Base-by-base conservation (phyloP, 2,113 vertebrate genomes). In the Actinemys pallida region DNA sequence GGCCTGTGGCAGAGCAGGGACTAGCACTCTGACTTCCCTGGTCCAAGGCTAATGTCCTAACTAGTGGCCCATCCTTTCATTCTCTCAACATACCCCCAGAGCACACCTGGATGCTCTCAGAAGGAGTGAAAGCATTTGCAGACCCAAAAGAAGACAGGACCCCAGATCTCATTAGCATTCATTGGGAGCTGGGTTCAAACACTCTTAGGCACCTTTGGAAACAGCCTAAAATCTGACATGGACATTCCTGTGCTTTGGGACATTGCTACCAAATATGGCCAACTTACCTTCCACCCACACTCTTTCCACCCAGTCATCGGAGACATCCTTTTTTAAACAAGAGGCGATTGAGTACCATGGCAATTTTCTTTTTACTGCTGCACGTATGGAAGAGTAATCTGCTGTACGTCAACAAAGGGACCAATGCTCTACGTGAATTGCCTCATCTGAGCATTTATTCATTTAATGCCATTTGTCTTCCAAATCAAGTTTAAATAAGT, bases 401-500 rank as follows among this genome's bases (percentile, higher is more conserved):
- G 29, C 89, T 17, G 0, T 72, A 56, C 45, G 92, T 78, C 0
- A 1, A 90, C 31, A 16, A 20, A 89, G 72, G 6, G 53, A 17
- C 47, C 79, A 29, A 22, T 85, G 45, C n/a, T 92, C 82, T 86
- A 56, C 8, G 5, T 6, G 45, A 42, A 25, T 86, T 94, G 27
- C 93, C 94, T 93, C 14, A 65, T 31, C 62, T 14, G n/a, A 72
- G 65, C n/a, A 72, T 76, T 76, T 76, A 12, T 22, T 76, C 39
- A 76, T 76, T 76, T 92, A 89, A 81, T 92, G 95, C 72, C 8
- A 12, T 53, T 81, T 93, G 81, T 92, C 83, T 84, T 47, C 31
- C 35, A 88, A 95, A 87, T 86, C 81, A 92, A 39, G 83, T 53
- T 92, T 88, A 88, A 59, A 25, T 80, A 50, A 92, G 89, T 85